Evolutionary conservation across 2,888 invertebrate genomes (phyloP).

Genomic region (Aphidius colemani): DNA sequence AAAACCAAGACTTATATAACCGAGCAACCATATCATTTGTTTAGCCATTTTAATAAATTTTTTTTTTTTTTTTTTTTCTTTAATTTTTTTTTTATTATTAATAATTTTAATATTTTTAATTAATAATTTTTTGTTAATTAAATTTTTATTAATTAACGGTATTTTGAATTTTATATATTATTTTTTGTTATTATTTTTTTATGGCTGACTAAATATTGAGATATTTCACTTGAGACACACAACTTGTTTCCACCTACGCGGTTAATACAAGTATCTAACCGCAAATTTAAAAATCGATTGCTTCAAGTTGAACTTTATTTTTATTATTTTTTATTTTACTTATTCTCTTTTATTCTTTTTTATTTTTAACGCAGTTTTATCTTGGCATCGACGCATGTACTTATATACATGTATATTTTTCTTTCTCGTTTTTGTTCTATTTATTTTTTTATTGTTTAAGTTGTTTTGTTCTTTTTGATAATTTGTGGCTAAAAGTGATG

Average conservation of each 20-base stretch:
- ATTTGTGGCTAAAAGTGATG: too few species aligned
- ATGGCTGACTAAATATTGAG: constrained; percentile 8
- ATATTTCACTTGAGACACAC: constrained; percentile 13
- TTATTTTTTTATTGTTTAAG: too few species aligned
- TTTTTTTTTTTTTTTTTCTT: constrained; percentile 15
- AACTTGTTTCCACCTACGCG: constrained; percentile 16
- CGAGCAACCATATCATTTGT: constrained; percentile 54
- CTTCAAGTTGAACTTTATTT: background rate
- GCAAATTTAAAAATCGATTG: constrained; percentile 23
- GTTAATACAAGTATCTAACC: constrained; percentile 13
- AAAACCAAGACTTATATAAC: constrained; percentile 54
- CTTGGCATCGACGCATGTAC: constrained; percentile 20
- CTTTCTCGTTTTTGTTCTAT: too few species aligned
- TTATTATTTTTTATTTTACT: constrained; percentile 6
- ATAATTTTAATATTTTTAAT: background rate
- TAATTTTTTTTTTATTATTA: constrained; percentile 7
- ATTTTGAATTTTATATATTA: background rate
- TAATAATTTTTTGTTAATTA: background rate
- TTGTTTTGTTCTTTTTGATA: too few species aligned
- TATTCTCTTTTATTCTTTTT: constrained; percentile 14
- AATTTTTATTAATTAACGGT: background rate
- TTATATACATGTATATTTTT: background rate
- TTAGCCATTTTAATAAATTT: constrained; percentile 47
- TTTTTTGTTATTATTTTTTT: constrained; percentile 14
- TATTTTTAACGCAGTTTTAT: constrained; percentile 20